phyloP scores from a whole-genome alignment of 2,888 invertebrate genomes.

The Xanthia togata region DNA sequence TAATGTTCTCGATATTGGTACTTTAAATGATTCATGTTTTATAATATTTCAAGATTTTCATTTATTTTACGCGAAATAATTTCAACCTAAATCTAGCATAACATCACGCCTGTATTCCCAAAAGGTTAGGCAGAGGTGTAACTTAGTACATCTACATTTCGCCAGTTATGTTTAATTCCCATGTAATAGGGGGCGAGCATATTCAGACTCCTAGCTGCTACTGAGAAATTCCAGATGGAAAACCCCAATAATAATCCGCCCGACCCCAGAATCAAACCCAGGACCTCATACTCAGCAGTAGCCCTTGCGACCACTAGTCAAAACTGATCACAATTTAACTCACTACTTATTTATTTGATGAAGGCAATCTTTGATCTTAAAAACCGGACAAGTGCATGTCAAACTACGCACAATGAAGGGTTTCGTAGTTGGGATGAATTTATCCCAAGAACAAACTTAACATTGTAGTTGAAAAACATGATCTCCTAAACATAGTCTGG shows the following conservation, averaged over 20 bases:
- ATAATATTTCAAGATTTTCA: background rate
- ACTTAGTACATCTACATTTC: background rate
- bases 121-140: background rate
- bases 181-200: background rate
- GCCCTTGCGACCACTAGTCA: too few species aligned
- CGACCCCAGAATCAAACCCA: background rate
- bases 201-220: background rate
- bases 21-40: background rate
- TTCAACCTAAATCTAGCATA: background rate
- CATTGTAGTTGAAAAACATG: too few species aligned
- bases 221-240: background rate
- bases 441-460: too few species aligned
- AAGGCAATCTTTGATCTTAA: background rate
- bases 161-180: background rate
- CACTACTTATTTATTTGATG: too few species aligned
- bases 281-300: background rate
- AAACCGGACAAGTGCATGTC: too few species aligned
- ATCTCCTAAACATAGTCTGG: too few species aligned
- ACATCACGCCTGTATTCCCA: too few species aligned
- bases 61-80: background rate
- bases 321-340: background rate
- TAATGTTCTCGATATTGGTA: background rate
- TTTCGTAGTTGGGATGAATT: too few species aligned
- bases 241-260: background rate
- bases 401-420: too few species aligned